Evolutionary conservation across 2,797 vertebrate genomes (phyloP), one percentile per base, ranked within the genome.

Genomic region (Helostoma temminkii): DNA sequence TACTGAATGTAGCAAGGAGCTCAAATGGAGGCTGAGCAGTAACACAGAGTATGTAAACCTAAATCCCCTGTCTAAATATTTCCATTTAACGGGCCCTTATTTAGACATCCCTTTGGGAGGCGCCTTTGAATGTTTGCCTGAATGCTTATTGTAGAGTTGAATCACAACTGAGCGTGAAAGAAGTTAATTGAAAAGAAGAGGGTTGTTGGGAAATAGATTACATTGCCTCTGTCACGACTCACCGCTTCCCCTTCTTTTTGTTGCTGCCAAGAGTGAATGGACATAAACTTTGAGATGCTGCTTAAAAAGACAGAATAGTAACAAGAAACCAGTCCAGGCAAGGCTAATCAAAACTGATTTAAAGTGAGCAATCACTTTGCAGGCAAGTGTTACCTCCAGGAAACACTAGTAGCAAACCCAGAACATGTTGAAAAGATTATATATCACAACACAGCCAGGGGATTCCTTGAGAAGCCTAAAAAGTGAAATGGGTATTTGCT

Each of bases 131-230:
- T 69, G 73, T 81, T 80, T 81, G 70, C 69, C 71, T 81, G 49
- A 66, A 74, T 74, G 74, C 70, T 74, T 79, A 58, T 74, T 69
- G 63, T 67, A 18, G 61, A 84, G 77, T 36, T 59, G 66, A 85
- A 78, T 74, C 71, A 76, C 77, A 87, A 64, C 58, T 69, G 68
- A 76, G 66, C 16, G 39, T 83, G 77, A 78, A 81, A 67, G 50
- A 73, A 60, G 55, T 71, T 85, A 77, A 87, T 78, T 87, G 77
- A 82, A 87, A 86, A 84, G 55, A 56, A 76, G 67, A 66, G 43
- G 43, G 58, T 80, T 63, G 75, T 64, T 65, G 49, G 76, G 16
- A 77, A 82, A 72, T 37, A 25, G 46, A 63, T 62, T 21, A 57
- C 66, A 66, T 69, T 52, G 55, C 45, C 1, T 76, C 59, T 24